Conservation (phyloP, 2,888 invertebrate species). For the Aphidius colemani region DNA sequence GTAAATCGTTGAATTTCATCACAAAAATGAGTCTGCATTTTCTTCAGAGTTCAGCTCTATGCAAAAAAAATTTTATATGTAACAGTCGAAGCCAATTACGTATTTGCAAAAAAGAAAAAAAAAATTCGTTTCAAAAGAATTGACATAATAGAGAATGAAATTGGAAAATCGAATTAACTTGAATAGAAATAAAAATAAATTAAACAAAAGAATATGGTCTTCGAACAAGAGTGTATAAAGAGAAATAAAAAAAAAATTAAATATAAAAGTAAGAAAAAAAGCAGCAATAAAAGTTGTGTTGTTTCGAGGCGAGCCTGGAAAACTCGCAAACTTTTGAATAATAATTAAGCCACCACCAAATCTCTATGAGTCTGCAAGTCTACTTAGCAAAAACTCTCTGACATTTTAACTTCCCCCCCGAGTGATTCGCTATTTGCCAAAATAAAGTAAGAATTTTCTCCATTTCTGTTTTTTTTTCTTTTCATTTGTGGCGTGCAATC, state of each 20-base stretch:
- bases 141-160: constrained; percentile 1
- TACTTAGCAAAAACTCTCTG: neutral
- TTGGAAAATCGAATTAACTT: constrained; percentile 22
- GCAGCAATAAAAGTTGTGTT: neutral
- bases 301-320: constrained; percentile 5
- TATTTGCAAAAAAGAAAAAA: neutral
- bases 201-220: neutral
- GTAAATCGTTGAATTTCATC: too few relatives aligned
- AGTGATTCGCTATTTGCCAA: neutral
- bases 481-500: constrained; percentile 8
- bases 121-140: constrained; percentile 3
- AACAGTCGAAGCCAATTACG: too few relatives aligned
- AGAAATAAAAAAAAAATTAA: neutral
- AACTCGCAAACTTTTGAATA: constrained; percentile 24
- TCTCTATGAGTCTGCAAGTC: constrained; percentile 1
- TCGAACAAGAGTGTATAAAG: constrained; percentile 14
- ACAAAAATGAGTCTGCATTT: too few relatives aligned
- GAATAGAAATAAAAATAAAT: constrained; percentile 17
- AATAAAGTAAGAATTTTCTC: neutral
- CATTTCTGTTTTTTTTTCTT: neutral
- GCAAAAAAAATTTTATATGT: too few relatives aligned
- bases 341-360: constrained; percentile 27
- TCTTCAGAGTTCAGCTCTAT: too few relatives aligned
- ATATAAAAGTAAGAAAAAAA: constrained; percentile 1
- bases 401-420: neutral